Evolutionary conservation across 2,797 vertebrate species (phyloP), one percentile per base, ranked within the genome.

Genomic region (Clamator glandarius): DNA sequence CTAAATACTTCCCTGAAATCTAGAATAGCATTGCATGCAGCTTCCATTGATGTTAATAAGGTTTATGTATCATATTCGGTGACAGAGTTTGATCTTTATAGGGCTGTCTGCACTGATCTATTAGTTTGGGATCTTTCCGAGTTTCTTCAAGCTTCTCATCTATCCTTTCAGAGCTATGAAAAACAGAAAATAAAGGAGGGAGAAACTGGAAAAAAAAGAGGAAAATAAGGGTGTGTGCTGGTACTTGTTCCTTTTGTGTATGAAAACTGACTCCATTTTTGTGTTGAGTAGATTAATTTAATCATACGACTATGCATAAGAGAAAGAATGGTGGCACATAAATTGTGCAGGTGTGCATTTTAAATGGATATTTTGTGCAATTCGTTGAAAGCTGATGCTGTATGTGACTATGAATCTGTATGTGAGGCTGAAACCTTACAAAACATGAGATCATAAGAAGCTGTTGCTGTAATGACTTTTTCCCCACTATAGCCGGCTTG

Each of bases 291-390:
- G 92, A 95, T 97, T 97, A 94, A 96, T 97, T 96, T 97, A 97
- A 98, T 94, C 92, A 96, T 96, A 93, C 55, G 70, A 97, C 98
- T 98, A 98, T 98, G 98, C 98, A 98, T 97, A 96, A 96, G 91
- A 97, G 94, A 94, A 95, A 95, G 96, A 97, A 94, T 93, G 96
- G 87, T 96, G 96, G 97, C 96, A 97, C 96, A 92, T 69, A 82
- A 91, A 86, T 79, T 95, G 96, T 96, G 96, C 92, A 6, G 91
- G 92, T 96, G 84, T 95, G 82, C 94, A 78, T 97, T 95, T 96
- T 91, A 97, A 96, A 95, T 96, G 96, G 96, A 59, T 97, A 89
- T 96, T 97, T 95, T 96, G 97, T 98, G 97, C 97, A 98, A 96
- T 98, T 97, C 91, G 17, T 96, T 96, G 94, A 93, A 95, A 95